A percentile compares a stretch with the other conserved stretches of the same genome.
Evolutionary conservation across 2,888 invertebrate genomes (phyloP).

Genomic region (Agrotis segetum): DNA sequence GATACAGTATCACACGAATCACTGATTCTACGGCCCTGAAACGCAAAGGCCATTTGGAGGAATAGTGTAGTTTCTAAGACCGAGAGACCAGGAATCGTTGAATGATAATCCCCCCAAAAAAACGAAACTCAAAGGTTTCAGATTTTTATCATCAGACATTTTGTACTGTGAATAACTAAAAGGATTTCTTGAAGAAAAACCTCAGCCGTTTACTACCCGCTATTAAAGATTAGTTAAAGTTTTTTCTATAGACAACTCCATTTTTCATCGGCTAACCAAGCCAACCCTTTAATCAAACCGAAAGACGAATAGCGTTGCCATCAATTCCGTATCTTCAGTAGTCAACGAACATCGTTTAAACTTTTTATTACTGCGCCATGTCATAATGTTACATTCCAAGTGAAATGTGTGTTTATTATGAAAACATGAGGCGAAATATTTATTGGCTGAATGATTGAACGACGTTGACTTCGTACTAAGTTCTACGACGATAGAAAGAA

Average conservation of each 20-base stretch:
- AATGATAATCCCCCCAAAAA: too few relatives aligned
- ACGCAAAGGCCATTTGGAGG: too few relatives aligned
- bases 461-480: conserved; percentile 64
- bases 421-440: conserved; percentile 85
- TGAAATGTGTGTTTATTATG: conserved; percentile 79
- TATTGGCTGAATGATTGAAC: conserved; percentile 82
- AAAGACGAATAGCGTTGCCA: conserved; percentile 58
- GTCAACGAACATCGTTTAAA: conserved; percentile 76
- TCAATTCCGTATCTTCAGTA: conserved; percentile 60
- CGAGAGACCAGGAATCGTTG: too few relatives aligned
- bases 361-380: conserved; percentile 75
- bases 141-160: not conserved
- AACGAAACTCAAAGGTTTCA: not conserved
- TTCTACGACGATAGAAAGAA: conserved; percentile 40
- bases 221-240: not conserved
- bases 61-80: too few relatives aligned
- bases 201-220: not conserved
- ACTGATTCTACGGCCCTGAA: not conserved
- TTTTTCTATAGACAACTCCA: not conserved
- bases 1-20: not conserved
- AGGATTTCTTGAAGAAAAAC: not conserved
- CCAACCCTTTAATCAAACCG: conserved; percentile 41
- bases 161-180: not conserved
- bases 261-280: not conserved
- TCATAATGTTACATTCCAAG: conserved; percentile 78